Evolutionary conservation across 2,113 vertebrate species (phyloP), one percentile per base, ranked within the genome.

Genomic region (Corydoras maculifer): DNA sequence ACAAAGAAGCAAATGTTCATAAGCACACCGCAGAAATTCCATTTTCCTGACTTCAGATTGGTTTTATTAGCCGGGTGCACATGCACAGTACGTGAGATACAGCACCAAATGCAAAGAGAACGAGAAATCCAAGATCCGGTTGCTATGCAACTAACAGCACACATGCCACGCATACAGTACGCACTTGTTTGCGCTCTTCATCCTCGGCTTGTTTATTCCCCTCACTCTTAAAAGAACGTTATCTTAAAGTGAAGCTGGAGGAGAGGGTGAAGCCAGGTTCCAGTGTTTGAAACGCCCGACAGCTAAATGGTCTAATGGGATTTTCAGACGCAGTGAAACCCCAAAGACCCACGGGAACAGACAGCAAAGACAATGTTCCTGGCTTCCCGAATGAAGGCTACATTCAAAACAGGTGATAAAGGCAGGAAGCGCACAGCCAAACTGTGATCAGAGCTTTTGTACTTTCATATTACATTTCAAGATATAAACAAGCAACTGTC

Each of bases 81-180:
- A 68, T 25, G 18, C 15, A 48, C 30, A 48, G 9, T 13, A 9
- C 12, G 15, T 8, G 35, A 69, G 18, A 66, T 13, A 71, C 58
- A 14, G 73, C 58, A 81, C 76, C 73, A 78, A 75, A 75, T 63
- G 78, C 72, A 60, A 60, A 61, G 79, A 79, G 65, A 63, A 61
- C 75, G 74, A 65, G 68, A 83, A 78, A 82, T 78, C 73, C 76
- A 80, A 69, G 78, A 78, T 80, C 35, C 60, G 67, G 81, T 86
- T 79, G 77, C 80, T 80, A 81, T 25, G 76, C 81, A 84, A 83
- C 79, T 73, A 78, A 75, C 73, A 69, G 73, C 66, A 81, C 72
- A 72, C 54, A 68, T 3, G 10, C 55, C 65, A 74, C 59, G 60
- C 60, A 51, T 14, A 25, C 73, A 64, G 51, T 67, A 60, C 29